Evolutionary conservation across 2,888 invertebrate species (phyloP), one percentile per base, ranked within the genome.

Genomic region (Ichneumoninae sp.): DNA sequence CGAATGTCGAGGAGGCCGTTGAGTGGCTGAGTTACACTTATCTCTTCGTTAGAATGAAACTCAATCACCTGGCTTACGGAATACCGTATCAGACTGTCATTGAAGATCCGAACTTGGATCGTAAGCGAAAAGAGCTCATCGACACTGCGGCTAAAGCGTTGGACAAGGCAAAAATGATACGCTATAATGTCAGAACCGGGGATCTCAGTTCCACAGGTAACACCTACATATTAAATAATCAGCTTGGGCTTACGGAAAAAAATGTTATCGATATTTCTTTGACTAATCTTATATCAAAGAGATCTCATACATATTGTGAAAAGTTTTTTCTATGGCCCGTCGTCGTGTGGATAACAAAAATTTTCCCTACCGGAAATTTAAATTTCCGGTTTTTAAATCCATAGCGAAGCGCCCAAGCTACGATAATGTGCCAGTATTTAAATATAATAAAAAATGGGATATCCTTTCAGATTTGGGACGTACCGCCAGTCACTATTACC

Each of bases 1-100:
- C 98, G 0, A 99, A 98, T 90, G 96, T 99, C 5, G 97, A 97
- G 83, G 99, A 99, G 94, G 99, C 99, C 0, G 97, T 99, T 0
- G 97, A 98, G 92, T 99, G 99, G 99, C 94, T 99, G 36, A 98
- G 98, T 90, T 99, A 99, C 92, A 99, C 99, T 0, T 99, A 99
- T 92, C 95, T 99, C 40, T 98, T 97, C 93, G 98, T 99, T 5
- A 95, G 99, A 88, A 99, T 99, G 97, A 95, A 97, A 86, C 96
- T 97, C 76, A 99, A 99, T 95, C 98, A 98, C 3, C 94, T 96
- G 83, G 96, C 95, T 0, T 98, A 98, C 92, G 96, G 96, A 0
- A 94, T 96, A 33, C 94, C 95, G n/a, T 95, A 95, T 89, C 92
- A 93, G 3, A 95, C 96, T 65, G 94, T 95, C 10, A 94, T 96